A percentile compares a stretch with the other conserved stretches of the same genome.
These are phyloP conservation scores for Stenichneumon culpator DNA, from an alignment of 2,888 invertebrate species.

Conservation along the genomic window DNA sequence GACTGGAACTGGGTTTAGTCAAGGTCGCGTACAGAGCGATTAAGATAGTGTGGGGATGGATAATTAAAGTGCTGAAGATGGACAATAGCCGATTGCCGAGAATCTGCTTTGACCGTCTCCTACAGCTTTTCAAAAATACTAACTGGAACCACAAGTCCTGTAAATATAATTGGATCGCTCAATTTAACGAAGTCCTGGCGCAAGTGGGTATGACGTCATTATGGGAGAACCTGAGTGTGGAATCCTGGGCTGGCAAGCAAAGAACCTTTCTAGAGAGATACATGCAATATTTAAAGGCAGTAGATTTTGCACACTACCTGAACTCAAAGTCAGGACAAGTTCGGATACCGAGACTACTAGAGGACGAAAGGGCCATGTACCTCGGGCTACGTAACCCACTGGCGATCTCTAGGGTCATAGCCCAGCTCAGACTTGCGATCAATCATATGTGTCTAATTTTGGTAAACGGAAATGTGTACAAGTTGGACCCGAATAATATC, in stretches of 20 bases:
- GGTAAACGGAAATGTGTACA: not conserved
- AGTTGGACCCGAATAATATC: not conserved
- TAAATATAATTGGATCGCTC: too few species aligned
- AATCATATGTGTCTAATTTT: not conserved
- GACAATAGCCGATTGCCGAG: not conserved
- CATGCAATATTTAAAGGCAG: not conserved
- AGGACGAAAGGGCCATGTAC: not conserved
- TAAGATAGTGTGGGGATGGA: not conserved
- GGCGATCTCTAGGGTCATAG: not conserved
- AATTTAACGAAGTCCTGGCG: too few species aligned
- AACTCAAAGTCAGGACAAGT: not conserved
- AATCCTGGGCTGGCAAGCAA: too few species aligned
- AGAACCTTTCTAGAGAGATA: not conserved
- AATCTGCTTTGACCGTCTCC: not conserved
- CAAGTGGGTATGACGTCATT: too few species aligned
- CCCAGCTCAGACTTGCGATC: not conserved
- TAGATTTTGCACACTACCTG: not conserved
- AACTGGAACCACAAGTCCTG: too few species aligned
- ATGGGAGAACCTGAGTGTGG: too few species aligned
- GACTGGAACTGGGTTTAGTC: not conserved
- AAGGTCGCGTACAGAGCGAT: not conserved
- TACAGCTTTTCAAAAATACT: too few species aligned
- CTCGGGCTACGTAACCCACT: not conserved
- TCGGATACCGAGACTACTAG: not conserved
- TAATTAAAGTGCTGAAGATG: constrained; percentile 3